Base-by-base conservation (phyloP, 2,797 vertebrate genomes). In the Garrulus glandarius region DNA sequence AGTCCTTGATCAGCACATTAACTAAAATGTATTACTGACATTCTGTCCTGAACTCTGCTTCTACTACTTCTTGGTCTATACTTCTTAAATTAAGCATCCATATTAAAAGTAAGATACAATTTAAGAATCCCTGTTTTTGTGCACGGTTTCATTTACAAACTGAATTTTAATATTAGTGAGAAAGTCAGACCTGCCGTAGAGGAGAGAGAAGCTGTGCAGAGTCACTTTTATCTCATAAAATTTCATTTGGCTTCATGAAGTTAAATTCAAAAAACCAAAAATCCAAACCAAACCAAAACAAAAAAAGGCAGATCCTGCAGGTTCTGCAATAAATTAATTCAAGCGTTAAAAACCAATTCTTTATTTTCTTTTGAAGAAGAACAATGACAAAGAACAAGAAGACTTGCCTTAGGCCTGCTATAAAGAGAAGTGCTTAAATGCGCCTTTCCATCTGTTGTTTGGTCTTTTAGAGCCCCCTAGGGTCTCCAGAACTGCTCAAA, bases 251-350 rank as follows among this genome's bases (percentile, higher is more conserved):
- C 5, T 60, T 68, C 29, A 29, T 60, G 18, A 82, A 32, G 11
- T 41, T 39, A 41, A 44, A 53, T 63, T 19, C 12, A 27, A 61
- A 53, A 68, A 50, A 63, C 1, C 1, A 32, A 56, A 37, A 46
- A 19, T 1, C 13, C 20, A 69, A n/a, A 57, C 3, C 5, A 26
- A 41, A 11, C 9, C 10, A n/a, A 15, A 19, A 2, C 1, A 21
- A 20, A 12, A 19, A 29, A 34, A 20, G 32, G 18, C 10, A 53
- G 9, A 76, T 65, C 24, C n/a, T 12, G 8, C 9, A 77, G 24
- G 37, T 41, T 75, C 23, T 88, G 13, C 44, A 65, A 10, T 44
- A 32, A 85, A 59, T 46, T 76, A 26, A 67, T 60, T 11, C 22
- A 69, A 61, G 18, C 43, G 69, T 36, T 74, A 56, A 67, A 79